Evolutionary conservation across 2,797 vertebrate species (phyloP).

Genomic region (Melanotaenia trifasciata): DNA sequence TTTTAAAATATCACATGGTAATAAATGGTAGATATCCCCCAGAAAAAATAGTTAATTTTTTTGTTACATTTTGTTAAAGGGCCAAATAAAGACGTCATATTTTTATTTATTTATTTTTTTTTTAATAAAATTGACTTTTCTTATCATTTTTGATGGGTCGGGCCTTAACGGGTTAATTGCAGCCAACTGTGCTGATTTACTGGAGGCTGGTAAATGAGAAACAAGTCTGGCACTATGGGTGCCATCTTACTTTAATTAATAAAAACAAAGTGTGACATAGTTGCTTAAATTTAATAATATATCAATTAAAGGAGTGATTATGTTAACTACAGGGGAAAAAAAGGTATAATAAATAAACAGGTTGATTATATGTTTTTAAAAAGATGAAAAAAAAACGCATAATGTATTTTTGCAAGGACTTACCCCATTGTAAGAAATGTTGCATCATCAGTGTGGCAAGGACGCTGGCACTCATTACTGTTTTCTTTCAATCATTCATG

Average conservation of each 20-base stretch:
- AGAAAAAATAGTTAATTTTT: no score
- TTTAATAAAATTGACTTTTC: no score
- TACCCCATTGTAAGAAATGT: slow-evolving; percentile 6
- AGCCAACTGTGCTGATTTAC: slow-evolving; percentile 34
- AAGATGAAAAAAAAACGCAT: slow-evolving; percentile 7
- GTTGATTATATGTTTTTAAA: slow-evolving; percentile 5
- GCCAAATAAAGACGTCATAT: no score
- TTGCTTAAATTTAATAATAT: slow-evolving; percentile 50
- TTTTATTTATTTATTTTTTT: no score
- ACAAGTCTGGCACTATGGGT: slow-evolving; percentile 32
- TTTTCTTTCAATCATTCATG: slow-evolving; percentile 2
- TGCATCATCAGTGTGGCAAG: background rate
- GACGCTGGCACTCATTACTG: background rate
- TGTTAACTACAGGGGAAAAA: slow-evolving; percentile 6
- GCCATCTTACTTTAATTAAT: slow-evolving; percentile 34
- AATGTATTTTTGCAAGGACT: background rate
- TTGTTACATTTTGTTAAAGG: no score
- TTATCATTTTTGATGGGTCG: no score
- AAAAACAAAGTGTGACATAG: slow-evolving; percentile 38
- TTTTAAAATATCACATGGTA: no score
- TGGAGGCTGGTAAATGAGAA: slow-evolving; percentile 49
- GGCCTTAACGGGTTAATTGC: no score
- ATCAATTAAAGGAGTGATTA: slow-evolving; percentile 34
- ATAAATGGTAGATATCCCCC: no score
- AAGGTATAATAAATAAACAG: background rate